Evolutionary conservation across 2,113 vertebrate species (phyloP), one percentile per base, ranked within the genome.

Genomic region (Semnopithecus entellus): DNA sequence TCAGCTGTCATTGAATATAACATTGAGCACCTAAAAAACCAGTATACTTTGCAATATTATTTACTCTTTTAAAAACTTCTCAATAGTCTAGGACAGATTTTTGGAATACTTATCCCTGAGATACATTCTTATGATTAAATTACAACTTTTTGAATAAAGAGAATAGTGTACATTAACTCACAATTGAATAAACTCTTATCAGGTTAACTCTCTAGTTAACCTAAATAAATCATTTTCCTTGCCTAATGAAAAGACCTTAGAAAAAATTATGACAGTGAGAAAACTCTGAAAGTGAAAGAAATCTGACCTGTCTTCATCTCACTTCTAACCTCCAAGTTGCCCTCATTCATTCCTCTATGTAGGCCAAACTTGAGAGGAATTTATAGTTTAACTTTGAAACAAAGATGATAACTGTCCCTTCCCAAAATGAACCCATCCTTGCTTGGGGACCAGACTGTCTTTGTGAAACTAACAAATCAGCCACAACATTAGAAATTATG

Each of bases 81-180:
- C 76, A 89, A 80, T 85, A 83, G 68, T 79, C 52, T 45, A 84
- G 43, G 72, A 79, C 61, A 87, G 6, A 72, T 64, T 95, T 97
- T 50, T n/a, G 80, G 61, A 61, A 96, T 82, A 86, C 23, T 96
- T 93, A 93, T 88, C 92, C 48, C 43, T 50, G 59, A 90, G 73
- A 80, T 91, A 86, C 88, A 95, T 83, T 90, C 97, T 96, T 73
- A 96, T 92, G 59, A 95, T 88, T 94, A 96, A 95, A 83, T 91
- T 84, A 96, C 52, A 96, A 88, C 55, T 91, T 90, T 88, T 38
- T 94, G 50, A 92, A 87, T 89, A 96, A 95, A 76, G 57, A 93
- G 40, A 70, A 80, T 76, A 38, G 52, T 88, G 85, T 94, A 92
- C 97, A 96, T 90, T 95, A 95, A 85, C 52, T 95, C 72, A 92